Conservation (phyloP, 1,140 invertebrate genomes). For the Heliconius nattereri region DNA sequence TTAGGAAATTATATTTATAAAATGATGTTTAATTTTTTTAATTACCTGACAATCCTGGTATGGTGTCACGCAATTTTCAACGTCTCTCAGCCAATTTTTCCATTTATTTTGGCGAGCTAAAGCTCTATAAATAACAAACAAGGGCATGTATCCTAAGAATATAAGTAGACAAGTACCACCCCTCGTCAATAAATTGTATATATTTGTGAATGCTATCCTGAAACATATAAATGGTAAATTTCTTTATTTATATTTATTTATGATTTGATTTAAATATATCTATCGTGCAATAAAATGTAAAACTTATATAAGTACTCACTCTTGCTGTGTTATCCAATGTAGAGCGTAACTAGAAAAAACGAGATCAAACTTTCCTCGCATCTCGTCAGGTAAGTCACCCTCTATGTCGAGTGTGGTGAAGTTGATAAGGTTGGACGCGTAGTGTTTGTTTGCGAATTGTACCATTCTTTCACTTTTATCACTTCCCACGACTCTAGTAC, state of each 20-base stretch:
- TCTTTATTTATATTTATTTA: too few relatives aligned
- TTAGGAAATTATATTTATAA: not conserved
- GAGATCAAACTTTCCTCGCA: slow-evolving; percentile 84
- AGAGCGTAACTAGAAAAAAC: slow-evolving; percentile 91
- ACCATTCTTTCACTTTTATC: too few relatives aligned
- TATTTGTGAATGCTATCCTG: slow-evolving; percentile 85
- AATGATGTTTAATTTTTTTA: not conserved
- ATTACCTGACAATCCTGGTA: slow-evolving; percentile 39
- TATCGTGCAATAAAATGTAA: not conserved
- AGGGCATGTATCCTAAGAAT: too few relatives aligned
- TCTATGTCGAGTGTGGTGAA: slow-evolving; percentile 87
- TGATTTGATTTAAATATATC: too few relatives aligned
- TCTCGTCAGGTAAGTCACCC: slow-evolving; percentile 75
- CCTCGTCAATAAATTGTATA: slow-evolving; percentile 82
- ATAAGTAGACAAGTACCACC: too few relatives aligned
- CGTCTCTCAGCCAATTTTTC: too few relatives aligned
- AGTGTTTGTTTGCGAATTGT: slow-evolving; percentile 62
- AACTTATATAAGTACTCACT: too few relatives aligned
- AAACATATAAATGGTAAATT: slow-evolving; percentile 16
- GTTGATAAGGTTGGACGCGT: slow-evolving; percentile 74
- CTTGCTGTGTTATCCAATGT: slow-evolving; percentile 83
- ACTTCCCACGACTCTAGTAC: too few relatives aligned
- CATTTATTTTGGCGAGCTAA: too few relatives aligned
- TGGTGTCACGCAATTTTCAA: too few relatives aligned
- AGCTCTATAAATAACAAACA: too few relatives aligned